Base-by-base conservation (phyloP, 2,888 invertebrate species). In the Odontothrips loti region DNA sequence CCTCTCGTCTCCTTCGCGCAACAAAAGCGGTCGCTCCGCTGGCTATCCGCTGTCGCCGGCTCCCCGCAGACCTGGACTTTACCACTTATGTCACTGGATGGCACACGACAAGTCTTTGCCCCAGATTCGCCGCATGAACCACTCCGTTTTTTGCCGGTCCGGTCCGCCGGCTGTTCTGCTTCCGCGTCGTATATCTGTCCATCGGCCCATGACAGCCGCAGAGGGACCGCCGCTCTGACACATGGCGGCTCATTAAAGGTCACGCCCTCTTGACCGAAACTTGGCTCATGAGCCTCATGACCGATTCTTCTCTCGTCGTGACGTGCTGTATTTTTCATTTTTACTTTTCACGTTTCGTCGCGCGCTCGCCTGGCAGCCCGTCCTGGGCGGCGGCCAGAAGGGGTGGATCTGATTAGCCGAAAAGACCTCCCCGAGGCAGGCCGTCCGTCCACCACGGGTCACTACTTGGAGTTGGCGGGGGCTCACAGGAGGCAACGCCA, bases 201-300 rank as follows among this genome's bases (percentile, higher is more conserved):
- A 43, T 43, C 27, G 23, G 68, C 68, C 51, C 68, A 63, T 63
- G 20, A n/a, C n/a, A n/a, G n/a, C 34, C 2, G 58, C 11, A 17
- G n/a, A n/a, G n/a, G 9, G 23, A 9, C 63, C 20, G 63, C 4
- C 68, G 3, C 68, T 68, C 23, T 27, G 68, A 75, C 68, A 23
- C 68, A 58, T 27, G 68, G 27, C 68, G 27, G 23, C 23, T 75
- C 68, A 75, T 75, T 75, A 75, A 75, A 75, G 23, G 68, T 27
- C 27, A 75, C 68, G 68, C 27, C 68, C 27, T 12, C 23, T 11
- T 75, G 68, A 75, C 23, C 68, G 27, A 27, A 27, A 75, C 11
- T 75, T 75, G 68, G 68, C 68, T 23, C 23, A 75, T 75, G 23
- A 20, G 20, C n/a, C 58, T 17, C 12, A 15, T 17, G n/a, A 58